Base-by-base conservation (phyloP, 2,888 invertebrate genomes). In the Hirtodrosophila trivittata region DNA sequence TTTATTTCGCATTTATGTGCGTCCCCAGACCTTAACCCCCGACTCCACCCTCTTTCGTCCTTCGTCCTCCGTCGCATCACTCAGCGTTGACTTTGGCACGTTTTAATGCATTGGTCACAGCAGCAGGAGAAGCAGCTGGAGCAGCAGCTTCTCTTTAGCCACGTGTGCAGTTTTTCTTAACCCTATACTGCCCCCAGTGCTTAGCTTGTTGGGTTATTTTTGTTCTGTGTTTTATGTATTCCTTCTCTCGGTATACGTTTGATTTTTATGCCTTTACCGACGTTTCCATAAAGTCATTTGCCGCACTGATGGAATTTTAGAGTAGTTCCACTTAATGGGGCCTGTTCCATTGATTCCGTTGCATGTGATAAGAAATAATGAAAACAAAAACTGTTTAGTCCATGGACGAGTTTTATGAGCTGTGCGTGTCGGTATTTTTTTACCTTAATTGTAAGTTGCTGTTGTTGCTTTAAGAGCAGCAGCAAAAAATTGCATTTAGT, bases 1-100 rank as follows among this genome's bases (percentile, higher is more conserved):
- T 85, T 83, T 83, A 83, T 86, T 84, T 86, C 73, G 75, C 77
- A 75, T 86, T 86, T 86, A 86, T 83, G 72, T 80, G 54, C 55
- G 45, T 55, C 38, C 57, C 41, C 68, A 72, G 62, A 78, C 65
- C 51, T 4, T 8, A 9, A 1, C 28, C 28, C 18, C 28, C 13
- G 39, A n/a, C 35, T 13, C 39, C 18, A 45, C 38, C 56, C 16
- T 32, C 12, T 25, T 14, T 33, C 10, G 13, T n/a, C 42, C 50
- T 62, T 25, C 18, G 5, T 21, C 18, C n/a, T n/a, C n/a, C n/a
- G n/a, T n/a, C 18, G 18, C 10, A 4, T 9, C 25, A 18, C 9
- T 54, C 52, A 38, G 46, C 57, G 46, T 52, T 63, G 72, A 57
- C 77, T 75, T 72, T 77, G 69, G 77, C 77, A 84, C 81, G 84